Conservation (phyloP, 2,888 invertebrate species). For the Alentia gelatinosa region DNA sequence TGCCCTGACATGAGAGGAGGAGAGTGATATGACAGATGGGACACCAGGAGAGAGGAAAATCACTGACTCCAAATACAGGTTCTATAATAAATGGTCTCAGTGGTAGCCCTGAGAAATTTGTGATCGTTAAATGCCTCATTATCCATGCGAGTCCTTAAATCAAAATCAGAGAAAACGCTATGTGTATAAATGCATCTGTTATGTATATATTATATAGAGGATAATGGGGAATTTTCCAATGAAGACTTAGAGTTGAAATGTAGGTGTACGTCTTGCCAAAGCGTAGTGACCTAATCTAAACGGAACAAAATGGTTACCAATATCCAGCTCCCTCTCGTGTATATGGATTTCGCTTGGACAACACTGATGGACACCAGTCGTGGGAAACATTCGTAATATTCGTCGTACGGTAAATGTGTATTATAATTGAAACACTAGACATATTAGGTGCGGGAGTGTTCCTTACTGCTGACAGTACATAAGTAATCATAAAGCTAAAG, state of each 20-base stretch:
- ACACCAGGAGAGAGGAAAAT: neutral
- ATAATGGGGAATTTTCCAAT: neutral
- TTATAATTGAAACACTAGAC: neutral
- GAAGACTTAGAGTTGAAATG: constrained; percentile 23
- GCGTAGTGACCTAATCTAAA: constrained; percentile 5
- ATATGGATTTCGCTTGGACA: neutral
- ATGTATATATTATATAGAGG: neutral
- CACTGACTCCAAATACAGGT: neutral
- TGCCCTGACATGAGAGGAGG: neutral
- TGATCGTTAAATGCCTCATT: constrained; percentile 35
- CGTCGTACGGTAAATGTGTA: neutral
- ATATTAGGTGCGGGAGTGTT: neutral
- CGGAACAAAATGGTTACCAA: neutral
- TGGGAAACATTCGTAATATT: neutral
- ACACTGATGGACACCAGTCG: neutral
- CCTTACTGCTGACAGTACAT: constrained; percentile 21
- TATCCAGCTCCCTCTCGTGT: neutral
- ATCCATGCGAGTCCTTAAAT: neutral
- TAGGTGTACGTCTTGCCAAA: constrained; percentile 24
- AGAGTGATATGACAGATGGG: neutral
- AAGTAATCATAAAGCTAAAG: neutral
- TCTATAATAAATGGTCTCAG: neutral
- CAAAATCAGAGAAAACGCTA: neutral
- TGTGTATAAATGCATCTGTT: neutral
- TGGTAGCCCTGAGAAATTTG: constrained; percentile 15